These are phyloP conservation scores for Cotesia glomerata DNA, from an alignment of 1,140 invertebrate genomes.

Conservation along the genomic window DNA sequence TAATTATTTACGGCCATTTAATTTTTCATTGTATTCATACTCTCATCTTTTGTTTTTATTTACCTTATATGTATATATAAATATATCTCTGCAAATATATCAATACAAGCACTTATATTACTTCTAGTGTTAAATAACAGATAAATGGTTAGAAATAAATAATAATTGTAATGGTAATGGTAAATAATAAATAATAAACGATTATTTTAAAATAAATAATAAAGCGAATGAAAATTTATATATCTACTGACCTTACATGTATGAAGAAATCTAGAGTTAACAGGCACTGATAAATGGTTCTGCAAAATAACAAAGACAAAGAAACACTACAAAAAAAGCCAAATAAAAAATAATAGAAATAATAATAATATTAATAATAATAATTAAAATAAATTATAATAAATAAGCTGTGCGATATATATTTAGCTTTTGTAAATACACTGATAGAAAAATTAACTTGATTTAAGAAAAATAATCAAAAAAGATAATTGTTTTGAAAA, in stretches of 20 bases:
- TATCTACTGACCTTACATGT: constrained; percentile 75
- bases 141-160: neutral
- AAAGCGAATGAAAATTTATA: constrained; percentile 43
- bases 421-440: too few relatives aligned
- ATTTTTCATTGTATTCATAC: neutral
- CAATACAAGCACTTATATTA: too few relatives aligned
- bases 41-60: neutral
- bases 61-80: too few relatives aligned
- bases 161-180: constrained; percentile 26
- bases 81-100: too few relatives aligned
- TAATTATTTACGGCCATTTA: neutral
- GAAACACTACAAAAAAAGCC: constrained; percentile 66
- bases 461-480: neutral
- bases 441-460: neutral
- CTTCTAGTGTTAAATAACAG: too few relatives aligned
- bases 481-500: too few relatives aligned
- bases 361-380: neutral
- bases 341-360: constrained; percentile 54
- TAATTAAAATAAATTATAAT: constrained; percentile 5
- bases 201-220: constrained; percentile 27
- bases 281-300: constrained; percentile 86
- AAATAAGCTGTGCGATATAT: neutral
- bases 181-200: constrained; percentile 35
- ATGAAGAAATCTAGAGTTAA: constrained; percentile 82
- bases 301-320: constrained; percentile 78